Evolutionary conservation across 2,797 vertebrate genomes (phyloP).

Genomic region (Diplodus puntazzo): DNA sequence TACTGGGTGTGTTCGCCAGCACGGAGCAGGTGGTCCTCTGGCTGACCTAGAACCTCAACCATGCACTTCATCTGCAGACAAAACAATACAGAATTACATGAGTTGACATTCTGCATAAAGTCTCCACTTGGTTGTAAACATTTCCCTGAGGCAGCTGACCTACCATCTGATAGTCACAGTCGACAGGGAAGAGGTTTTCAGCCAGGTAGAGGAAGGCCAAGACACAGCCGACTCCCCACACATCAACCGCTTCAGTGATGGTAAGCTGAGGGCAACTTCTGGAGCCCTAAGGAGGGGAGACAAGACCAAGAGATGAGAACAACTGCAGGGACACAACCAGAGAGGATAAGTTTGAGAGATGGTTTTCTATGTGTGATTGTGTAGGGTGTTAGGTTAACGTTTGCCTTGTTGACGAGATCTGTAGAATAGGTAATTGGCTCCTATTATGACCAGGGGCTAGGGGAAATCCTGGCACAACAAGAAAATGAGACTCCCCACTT

Average conservation of each 20-base stretch:
- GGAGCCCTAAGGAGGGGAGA: slow-evolving; percentile 18
- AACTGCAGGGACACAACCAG: slow-evolving; percentile 31
- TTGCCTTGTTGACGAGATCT: too few species aligned
- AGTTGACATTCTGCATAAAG: background rate
- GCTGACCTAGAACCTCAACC: slow-evolving; percentile 46
- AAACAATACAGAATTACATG: background rate
- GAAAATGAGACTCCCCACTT: too few species aligned
- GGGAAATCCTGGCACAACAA: too few species aligned
- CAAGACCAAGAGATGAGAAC: background rate
- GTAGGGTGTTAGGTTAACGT: background rate
- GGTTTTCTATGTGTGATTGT: background rate
- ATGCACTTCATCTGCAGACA: slow-evolving; percentile 41
- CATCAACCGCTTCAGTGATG: too few species aligned
- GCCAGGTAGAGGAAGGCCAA: slow-evolving; percentile 48
- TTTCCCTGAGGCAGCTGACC: slow-evolving; percentile 1
- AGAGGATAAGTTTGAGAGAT: background rate
- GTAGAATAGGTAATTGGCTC: too few species aligned
- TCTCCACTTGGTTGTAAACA: background rate
- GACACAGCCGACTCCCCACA: slow-evolving; percentile 33
- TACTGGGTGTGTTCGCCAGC: background rate
- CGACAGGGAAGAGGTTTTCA: slow-evolving; percentile 36
- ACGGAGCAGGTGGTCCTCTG: slow-evolving; percentile 19
- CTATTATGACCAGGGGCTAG: too few species aligned
- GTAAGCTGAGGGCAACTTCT: too few species aligned
- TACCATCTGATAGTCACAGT: slow-evolving; percentile 44